Evolutionary conservation across 2,888 invertebrate species (phyloP), one percentile per base, ranked within the genome.

Genomic region (Papilio elwesi): DNA sequence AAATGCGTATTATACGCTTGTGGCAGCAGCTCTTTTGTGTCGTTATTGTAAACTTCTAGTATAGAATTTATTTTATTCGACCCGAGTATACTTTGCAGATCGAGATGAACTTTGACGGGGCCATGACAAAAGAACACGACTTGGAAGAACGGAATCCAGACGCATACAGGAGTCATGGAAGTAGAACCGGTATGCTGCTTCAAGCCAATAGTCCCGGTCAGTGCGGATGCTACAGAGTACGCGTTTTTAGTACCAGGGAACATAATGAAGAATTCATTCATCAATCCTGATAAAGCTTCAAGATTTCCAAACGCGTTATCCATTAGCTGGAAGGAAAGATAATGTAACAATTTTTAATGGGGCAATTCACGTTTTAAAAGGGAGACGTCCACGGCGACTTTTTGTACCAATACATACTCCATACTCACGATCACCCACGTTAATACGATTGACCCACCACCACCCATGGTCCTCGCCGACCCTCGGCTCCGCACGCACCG

Each of bases 121-220:
- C 77, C 77, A 62, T 93, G 93, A 68, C 92, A 91, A 74, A 80
- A 87, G 71, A 91, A 93, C 0, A 89, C 83, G 48, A 86, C 90
- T 87, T 89, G 91, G 66, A 93, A 92, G 68, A 85, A 90, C 0
- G 93, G 92, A 0, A 93, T 81, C 93, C 93, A 93, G 69, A 84
- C 87, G 82, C 90, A 90, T 62, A 80, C 83, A 0, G 87, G 71
- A 2, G 87, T 84, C 0, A 88, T 76, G 0, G 71, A 57, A 1
- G 85, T 76, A 0, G 70, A 69, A 0, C 93, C 92, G 15, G 53
- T 77, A 63, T 87, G 81, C 53, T 90, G 90, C 3, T 87, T 81
- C 0, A 92, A 59, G 0, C 87, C 87, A 47, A 83, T 84, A 0
- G 82, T 78, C 6, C 92, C 92, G 26, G 84, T 85, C 0, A 93